These are phyloP conservation scores for Brachyhypopomus gauderio DNA, from an alignment of 2,113 vertebrate genomes.

Conservation along the genomic window DNA sequence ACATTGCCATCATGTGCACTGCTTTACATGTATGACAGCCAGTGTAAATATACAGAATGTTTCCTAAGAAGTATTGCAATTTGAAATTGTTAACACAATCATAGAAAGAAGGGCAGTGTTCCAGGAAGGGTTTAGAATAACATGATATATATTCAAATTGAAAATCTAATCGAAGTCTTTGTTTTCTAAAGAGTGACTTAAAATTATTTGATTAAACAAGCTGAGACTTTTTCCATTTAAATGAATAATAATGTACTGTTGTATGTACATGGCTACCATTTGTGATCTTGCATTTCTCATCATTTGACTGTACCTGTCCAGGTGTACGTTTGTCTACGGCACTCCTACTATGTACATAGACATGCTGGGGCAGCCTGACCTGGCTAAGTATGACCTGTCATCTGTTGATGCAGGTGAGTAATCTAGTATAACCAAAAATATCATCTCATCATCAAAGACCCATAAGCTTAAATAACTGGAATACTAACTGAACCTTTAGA, in stretches of 20 bases:
- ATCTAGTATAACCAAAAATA: neutral
- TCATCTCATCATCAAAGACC: neutral
- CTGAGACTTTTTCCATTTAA: neutral
- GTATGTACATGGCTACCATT: neutral
- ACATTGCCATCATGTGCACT: neutral
- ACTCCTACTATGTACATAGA: conserved; percentile 95
- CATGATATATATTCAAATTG: neutral
- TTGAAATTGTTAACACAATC: too few relatives aligned
- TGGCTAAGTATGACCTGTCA: conserved; percentile 79
- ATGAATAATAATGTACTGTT: neutral
- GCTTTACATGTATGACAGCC: neutral
- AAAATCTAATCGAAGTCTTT: neutral
- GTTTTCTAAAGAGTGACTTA: neutral
- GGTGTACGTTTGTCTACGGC: conserved; percentile 80
- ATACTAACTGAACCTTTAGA: too few relatives aligned
- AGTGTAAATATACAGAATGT: too few relatives aligned
- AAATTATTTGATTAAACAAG: neutral
- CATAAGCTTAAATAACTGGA: too few relatives aligned
- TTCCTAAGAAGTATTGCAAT: too few relatives aligned
- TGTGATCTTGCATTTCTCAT: neutral
- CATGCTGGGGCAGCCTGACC: conserved; percentile 79
- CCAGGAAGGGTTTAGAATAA: neutral
- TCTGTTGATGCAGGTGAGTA: conserved; percentile 77
- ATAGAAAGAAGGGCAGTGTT: neutral
- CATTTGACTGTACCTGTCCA: conserved; percentile 50